These are phyloP conservation scores for Pharmacophagus antenor DNA, from an alignment of 2,888 invertebrate species.

Conservation along the genomic window DNA sequence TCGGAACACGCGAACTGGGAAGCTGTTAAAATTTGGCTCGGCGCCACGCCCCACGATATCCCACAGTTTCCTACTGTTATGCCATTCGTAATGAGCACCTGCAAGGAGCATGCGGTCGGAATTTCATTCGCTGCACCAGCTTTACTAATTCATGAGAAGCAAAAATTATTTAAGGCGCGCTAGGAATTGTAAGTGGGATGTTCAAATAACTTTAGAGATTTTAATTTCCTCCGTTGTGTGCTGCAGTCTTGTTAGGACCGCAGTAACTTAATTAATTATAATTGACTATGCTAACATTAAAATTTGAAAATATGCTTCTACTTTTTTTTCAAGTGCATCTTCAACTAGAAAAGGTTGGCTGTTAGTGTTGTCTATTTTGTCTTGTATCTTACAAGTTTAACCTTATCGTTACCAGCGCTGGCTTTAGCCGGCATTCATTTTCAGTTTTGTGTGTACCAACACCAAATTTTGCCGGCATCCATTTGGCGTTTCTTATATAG, in stretches of 20 bases:
- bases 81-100: conserved; percentile 43
- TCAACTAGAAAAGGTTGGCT: too few species aligned
- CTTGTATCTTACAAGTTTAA: too few species aligned
- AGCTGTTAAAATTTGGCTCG: conserved; percentile 51
- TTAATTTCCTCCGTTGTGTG: conserved; percentile 16
- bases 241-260: background rate
- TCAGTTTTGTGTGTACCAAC: too few species aligned
- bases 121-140: conserved; percentile 38
- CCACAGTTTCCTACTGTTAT: conserved; percentile 31
- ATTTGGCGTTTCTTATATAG: too few species aligned
- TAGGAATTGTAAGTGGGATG: conserved; percentile 24
- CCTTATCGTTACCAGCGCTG: too few species aligned
- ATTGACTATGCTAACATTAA: background rate
- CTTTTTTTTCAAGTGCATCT: too few species aligned
- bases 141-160: conserved; percentile 37
- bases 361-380: too few species aligned
- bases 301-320: too few species aligned
- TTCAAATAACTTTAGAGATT: conserved; percentile 13
- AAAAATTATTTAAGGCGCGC: conserved; percentile 27
- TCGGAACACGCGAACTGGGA: conserved; percentile 37
- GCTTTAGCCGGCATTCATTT: too few species aligned
- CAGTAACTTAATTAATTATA: background rate
- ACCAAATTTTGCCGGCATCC: too few species aligned
- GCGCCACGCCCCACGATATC: conserved; percentile 44
- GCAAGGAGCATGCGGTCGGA: conserved; percentile 38